These are phyloP conservation scores for Tipula unca DNA, from an alignment of 2,888 invertebrate species.

Conservation along the genomic window DNA sequence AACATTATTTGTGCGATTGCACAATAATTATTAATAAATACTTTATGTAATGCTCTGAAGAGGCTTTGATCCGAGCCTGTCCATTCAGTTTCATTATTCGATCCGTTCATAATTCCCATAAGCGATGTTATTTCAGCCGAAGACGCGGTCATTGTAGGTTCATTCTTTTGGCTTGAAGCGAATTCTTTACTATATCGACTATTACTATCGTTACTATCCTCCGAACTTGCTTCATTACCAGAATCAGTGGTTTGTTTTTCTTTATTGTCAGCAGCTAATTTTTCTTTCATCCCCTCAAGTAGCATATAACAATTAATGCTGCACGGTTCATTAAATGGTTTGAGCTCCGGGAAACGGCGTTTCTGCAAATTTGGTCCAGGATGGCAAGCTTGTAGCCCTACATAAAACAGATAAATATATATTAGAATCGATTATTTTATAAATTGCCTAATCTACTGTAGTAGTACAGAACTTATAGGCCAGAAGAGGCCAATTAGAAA, in stretches of 20 bases:
- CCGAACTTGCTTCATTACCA: slow-evolving; percentile 88
- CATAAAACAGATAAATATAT: slow-evolving; percentile 20
- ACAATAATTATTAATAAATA: slow-evolving; percentile 89
- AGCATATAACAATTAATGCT: slow-evolving; percentile 81
- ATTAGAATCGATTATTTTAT: not conserved
- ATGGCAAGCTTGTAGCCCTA: slow-evolving; percentile 82
- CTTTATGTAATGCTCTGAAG: slow-evolving; percentile 82
- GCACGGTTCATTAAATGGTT: slow-evolving; percentile 78
- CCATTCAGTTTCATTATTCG: slow-evolving; percentile 57
- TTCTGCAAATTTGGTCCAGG: slow-evolving; percentile 84
- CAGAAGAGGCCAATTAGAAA: slow-evolving; percentile 17
- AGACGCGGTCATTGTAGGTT: slow-evolving; percentile 35
- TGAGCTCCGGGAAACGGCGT: slow-evolving; percentile 80
- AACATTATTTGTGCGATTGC: slow-evolving; percentile 87
- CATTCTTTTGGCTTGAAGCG: slow-evolving; percentile 35
- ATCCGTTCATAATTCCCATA: slow-evolving; percentile 41
- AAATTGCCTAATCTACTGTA: slow-evolving; percentile 21
- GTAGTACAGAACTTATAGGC: slow-evolving; percentile 30
- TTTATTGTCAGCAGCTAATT: slow-evolving; percentile 52
- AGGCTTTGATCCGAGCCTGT: slow-evolving; percentile 91
- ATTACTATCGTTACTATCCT: slow-evolving; percentile 88
- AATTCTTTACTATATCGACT: slow-evolving; percentile 57
- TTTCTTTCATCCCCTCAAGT: slow-evolving; percentile 77
- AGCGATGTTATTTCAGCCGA: slow-evolving; percentile 40
- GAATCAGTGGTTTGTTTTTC: slow-evolving; percentile 67